phyloP scores from a whole-genome alignment of 2,113 vertebrate species.

The Rhagologus leucostigma region DNA sequence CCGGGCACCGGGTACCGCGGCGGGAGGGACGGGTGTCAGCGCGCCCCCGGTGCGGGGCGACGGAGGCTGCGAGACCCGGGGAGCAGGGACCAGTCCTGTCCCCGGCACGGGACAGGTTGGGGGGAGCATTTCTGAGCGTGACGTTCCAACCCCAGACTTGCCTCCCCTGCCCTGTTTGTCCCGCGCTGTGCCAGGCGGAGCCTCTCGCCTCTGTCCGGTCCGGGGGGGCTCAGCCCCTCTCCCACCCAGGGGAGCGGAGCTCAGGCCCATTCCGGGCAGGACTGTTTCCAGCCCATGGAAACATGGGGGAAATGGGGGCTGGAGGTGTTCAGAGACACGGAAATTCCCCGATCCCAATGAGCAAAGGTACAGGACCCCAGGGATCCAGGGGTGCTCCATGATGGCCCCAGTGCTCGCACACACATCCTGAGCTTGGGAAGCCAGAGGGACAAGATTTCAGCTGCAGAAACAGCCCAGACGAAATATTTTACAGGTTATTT shows the following conservation, averaged over 20 bases:
- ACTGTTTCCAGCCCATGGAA: rapidly evolving
- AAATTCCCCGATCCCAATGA: rapidly evolving
- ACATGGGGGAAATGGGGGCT: no score
- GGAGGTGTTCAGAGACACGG: not conserved
- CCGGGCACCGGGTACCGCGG: not conserved
- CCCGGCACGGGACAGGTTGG: rapidly evolving
- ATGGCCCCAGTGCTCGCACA: rapidly evolving
- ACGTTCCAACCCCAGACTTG: not conserved
- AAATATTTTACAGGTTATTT: constrained; percentile 41
- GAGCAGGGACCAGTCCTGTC: not conserved
- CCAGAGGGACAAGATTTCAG: not conserved
- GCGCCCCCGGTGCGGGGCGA: not conserved
- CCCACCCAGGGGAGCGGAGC: not conserved
- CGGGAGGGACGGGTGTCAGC: not conserved
- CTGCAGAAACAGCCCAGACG: not conserved
- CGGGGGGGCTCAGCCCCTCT: not conserved
- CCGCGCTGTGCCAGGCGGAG: not conserved
- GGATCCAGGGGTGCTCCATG: rapidly evolving
- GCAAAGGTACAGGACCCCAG: not conserved
- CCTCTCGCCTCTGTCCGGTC: rapidly evolving
- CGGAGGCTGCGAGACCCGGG: not conserved
- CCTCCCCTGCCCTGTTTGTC: not conserved
- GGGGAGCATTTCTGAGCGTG: not conserved
- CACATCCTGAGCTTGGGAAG: not conserved
- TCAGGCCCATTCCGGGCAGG: not conserved